Evolutionary conservation across 1,140 invertebrate genomes (phyloP).

Genomic region (Drosophila burlai): DNA sequence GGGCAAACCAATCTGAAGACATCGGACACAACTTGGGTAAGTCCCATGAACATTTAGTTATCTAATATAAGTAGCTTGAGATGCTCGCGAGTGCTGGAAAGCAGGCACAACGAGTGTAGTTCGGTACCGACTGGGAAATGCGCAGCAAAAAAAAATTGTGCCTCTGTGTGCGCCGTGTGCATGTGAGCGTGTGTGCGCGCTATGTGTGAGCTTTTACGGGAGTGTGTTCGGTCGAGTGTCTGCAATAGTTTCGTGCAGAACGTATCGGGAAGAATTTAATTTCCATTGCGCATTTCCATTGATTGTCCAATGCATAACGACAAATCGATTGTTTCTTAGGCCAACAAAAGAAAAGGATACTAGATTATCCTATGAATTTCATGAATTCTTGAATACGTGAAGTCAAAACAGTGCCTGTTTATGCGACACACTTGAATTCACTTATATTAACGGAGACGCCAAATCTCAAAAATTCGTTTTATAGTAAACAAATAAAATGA

Average conservation of each 20-base stretch:
- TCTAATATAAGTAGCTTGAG: neutral
- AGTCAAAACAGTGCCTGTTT: neutral
- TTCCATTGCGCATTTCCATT: neutral
- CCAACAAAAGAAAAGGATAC: neutral
- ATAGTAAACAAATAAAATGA: neutral
- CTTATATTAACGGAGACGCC: neutral
- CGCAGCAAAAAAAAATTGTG: conserved; percentile 1
- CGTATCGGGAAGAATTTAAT: conserved; percentile 16
- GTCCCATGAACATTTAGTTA: neutral
- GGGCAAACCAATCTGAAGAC: neutral
- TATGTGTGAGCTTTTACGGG: conserved; percentile 12
- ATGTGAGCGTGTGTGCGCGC: neutral
- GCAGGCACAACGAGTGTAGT: neutral
- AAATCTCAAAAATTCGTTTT: neutral
- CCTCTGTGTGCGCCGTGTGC: neutral
- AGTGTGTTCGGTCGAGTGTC: conserved; percentile 8
- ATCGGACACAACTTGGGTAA: conserved; percentile 6
- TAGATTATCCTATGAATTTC: neutral
- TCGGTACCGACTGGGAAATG: neutral
- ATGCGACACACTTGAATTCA: neutral
- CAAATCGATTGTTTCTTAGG: neutral
- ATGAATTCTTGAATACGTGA: neutral
- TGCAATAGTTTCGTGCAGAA: conserved; percentile 19
- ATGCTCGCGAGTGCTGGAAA: neutral
- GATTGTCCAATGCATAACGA: neutral